Conservation (phyloP, 2,797 vertebrate species). For the Australoheros facetus region DNA sequence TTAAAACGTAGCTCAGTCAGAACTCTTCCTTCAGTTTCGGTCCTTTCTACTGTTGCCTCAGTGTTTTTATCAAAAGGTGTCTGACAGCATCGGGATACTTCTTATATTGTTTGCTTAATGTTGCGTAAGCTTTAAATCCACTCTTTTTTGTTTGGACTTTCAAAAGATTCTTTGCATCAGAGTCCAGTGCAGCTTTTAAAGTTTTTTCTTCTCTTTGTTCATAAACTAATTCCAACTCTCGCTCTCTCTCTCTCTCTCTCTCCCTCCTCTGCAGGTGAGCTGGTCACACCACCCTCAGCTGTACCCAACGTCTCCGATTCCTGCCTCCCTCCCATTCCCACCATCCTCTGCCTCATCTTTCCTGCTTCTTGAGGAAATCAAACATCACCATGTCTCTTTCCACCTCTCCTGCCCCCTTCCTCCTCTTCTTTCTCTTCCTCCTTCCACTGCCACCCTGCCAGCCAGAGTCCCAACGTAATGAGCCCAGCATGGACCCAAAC, state of each 20-base stretch:
- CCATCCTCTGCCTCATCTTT: conserved; percentile 2
- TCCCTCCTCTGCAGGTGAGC: conserved; percentile 63
- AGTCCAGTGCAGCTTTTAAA: neutral
- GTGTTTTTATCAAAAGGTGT: neutral
- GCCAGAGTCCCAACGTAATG: conserved; percentile 63
- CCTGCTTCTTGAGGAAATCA: neutral
- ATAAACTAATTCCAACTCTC: neutral
- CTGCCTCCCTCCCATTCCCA: conserved; percentile 25
- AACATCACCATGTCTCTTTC: conserved; percentile 45
- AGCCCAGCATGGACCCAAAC: neutral
- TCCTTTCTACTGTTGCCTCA: neutral
- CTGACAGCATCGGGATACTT: neutral
- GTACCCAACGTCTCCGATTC: conserved; percentile 7
- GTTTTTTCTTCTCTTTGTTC: neutral
- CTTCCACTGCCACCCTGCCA: conserved; percentile 56
- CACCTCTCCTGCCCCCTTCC: conserved; percentile 22
- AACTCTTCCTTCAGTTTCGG: neutral
- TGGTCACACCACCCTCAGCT: conserved; percentile 50
- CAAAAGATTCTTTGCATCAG: too few species aligned
- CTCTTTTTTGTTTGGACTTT: neutral
- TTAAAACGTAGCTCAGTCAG: neutral
- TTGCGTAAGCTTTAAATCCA: neutral
- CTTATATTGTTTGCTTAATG: neutral
- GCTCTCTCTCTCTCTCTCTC: neutral
- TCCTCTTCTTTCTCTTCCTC: conserved; percentile 56